Conservation (phyloP, 2,113 vertebrate genomes). For the Verasper variegatus region DNA sequence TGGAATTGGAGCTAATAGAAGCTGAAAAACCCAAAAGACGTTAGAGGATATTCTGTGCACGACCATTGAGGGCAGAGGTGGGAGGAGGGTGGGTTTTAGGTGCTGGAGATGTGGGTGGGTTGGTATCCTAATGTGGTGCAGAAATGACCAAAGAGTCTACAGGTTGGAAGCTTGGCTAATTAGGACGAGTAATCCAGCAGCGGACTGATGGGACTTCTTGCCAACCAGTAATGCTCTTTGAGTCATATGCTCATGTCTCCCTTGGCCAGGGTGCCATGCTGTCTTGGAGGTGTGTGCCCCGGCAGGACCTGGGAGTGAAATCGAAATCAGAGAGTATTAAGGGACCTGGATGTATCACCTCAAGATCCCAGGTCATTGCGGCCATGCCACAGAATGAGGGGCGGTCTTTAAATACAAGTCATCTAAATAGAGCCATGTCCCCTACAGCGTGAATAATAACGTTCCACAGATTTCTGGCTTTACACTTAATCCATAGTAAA, state of each 20-base stretch:
- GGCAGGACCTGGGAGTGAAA: neutral
- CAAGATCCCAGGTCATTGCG: neutral
- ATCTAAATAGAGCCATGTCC: neutral
- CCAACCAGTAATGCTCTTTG: too few species aligned
- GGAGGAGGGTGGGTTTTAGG: too few species aligned
- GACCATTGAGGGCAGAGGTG: too few species aligned
- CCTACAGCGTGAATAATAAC: neutral
- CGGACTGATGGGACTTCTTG: neutral
- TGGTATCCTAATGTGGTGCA: too few species aligned
- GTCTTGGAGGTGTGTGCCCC: neutral
- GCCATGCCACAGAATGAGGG: neutral
- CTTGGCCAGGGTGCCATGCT: too few species aligned
- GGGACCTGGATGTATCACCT: neutral
- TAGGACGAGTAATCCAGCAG: neutral
- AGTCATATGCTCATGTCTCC: too few species aligned
- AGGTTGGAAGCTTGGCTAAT: neutral
- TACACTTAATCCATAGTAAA: slow-evolving; percentile 49
- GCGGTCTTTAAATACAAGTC: neutral
- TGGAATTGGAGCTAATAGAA: too few species aligned
- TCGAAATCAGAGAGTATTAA: neutral
- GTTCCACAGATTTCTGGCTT: neutral
- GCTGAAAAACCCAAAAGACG: too few species aligned
- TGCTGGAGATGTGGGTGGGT: too few species aligned
- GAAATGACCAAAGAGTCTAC: too few species aligned
- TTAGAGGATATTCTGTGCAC: too few species aligned